phyloP scores from a whole-genome alignment of 2,113 vertebrate genomes.

The Austrofundulus limnaeus region DNA sequence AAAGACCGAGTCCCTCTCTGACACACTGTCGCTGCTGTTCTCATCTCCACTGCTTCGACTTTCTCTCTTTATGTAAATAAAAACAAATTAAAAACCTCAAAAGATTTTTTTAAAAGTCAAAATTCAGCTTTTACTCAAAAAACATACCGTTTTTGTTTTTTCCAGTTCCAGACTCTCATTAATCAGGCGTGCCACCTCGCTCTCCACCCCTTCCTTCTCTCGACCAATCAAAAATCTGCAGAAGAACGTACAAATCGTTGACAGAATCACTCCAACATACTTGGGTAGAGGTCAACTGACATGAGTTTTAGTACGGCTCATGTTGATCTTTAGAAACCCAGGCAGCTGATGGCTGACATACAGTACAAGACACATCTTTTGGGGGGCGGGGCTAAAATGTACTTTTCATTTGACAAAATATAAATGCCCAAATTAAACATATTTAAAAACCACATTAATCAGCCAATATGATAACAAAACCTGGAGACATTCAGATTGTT shows the following conservation, averaged over 20 bases:
- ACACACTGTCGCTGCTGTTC: slow-evolving; percentile 5
- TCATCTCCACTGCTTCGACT: slow-evolving; percentile 17
- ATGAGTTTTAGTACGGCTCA: too few species aligned
- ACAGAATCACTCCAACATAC: not conserved
- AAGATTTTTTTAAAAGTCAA: not conserved
- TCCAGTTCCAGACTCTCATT: slow-evolving; percentile 90
- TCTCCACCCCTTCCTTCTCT: slow-evolving; percentile 88
- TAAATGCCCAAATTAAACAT: too few species aligned
- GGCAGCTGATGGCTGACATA: too few species aligned
- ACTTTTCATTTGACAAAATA: too few species aligned
- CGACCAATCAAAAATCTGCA: slow-evolving; percentile 81
- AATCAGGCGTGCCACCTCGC: slow-evolving; percentile 90
- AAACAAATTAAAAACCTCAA: not conserved
- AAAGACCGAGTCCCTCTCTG: slow-evolving; percentile 53
- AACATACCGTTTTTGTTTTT: slow-evolving; percentile 58
- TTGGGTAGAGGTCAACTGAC: not conserved
- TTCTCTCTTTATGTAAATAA: slow-evolving; percentile 17
- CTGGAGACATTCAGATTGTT: too few species aligned
- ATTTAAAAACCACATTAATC: too few species aligned
- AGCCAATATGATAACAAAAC: too few species aligned
- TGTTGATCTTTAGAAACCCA: too few species aligned
- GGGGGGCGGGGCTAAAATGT: too few species aligned
- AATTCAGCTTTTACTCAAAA: not conserved
- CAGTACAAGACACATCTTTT: too few species aligned
- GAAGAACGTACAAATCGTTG: not conserved